Base-by-base conservation (phyloP, 35 echinoderm and acorn worm genomes). In the Chiridota heheva region DNA sequence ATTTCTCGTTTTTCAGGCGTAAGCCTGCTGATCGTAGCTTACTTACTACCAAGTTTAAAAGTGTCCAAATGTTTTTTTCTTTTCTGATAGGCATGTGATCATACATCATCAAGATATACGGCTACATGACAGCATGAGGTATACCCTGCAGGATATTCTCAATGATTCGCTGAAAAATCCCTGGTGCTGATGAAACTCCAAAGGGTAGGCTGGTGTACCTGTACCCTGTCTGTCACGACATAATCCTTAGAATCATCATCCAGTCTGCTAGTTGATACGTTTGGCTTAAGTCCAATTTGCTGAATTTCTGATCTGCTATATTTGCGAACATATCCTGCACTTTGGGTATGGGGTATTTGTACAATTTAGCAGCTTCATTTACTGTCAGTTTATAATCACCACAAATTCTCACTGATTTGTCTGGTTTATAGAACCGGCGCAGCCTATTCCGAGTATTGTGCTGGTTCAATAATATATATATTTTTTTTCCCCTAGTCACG, bases 381-480 rank as follows among this genome's bases (percentile, higher is more conserved):
- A 88, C 41, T 12, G 77, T 48, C 5, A 70, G 56, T 42, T 87
- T 89, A 41, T 84, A 90, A 67, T 83, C 80, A 1, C 69, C 80
- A 83, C 87, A 83, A 13, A 84, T 40, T 62, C 78, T 42, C 2
- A 82, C 27, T 0, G 15, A 49, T 4, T 47, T 47, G 47, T 89
- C 78, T 5, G 16, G 2, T 31, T 89, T 89, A 7, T 32, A 90
- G 67, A n/a, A 90, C 68, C 16, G 79, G 78, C 31, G 86, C 48
- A 12, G 73, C 84, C 84, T 63, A 87, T 6, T 87, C 60, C 42
- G 56, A 65, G 25, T 80, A 28, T 13, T 44, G 56, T 8, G 62
- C 77, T 36, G 29, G 43, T 36, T 46, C 36, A 33, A 88, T 37
- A 29, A 88, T 46, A n/a, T n/a, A n/a, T n/a, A n/a, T n/a, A n/a